phyloP scores from a whole-genome alignment of 2,888 invertebrate species.

The Chrysina gloriosa region DNA sequence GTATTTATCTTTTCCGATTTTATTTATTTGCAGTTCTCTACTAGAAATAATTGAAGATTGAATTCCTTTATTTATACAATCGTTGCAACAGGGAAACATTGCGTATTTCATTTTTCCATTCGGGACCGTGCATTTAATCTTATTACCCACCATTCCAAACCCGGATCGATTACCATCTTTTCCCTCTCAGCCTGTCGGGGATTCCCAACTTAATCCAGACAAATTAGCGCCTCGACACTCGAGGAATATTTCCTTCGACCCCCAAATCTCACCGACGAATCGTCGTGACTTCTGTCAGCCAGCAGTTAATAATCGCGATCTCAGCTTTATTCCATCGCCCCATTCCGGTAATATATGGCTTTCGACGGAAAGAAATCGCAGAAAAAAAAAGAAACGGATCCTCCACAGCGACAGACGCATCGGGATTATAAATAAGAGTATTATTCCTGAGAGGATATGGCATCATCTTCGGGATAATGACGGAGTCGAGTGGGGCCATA shows the following conservation, averaged over 20 bases:
- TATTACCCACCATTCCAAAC: no score
- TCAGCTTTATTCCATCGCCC: slow-evolving; percentile 16
- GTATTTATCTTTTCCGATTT: no score
- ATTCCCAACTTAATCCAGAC: slow-evolving; percentile 16
- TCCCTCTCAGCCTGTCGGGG: no score
- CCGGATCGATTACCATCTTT: no score
- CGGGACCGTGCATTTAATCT: no score
- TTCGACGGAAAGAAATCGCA: neutral
- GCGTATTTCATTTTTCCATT: no score
- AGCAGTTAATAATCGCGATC: slow-evolving; percentile 32
- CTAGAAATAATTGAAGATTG: no score
- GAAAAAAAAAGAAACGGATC: neutral
- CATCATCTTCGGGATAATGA: slow-evolving; percentile 27
- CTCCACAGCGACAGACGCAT: slow-evolving; percentile 1
- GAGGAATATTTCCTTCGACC: neutral
- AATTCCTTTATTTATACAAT: no score
- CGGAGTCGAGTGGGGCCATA: slow-evolving; percentile 22
- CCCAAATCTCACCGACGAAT: neutral
- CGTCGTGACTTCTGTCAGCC: neutral
- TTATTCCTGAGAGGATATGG: slow-evolving; percentile 15
- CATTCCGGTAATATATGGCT: slow-evolving; percentile 1
- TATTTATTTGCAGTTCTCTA: no score
- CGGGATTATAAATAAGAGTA: slow-evolving; percentile 33
- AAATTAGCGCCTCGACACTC: neutral
- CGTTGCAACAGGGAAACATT: no score